These are phyloP conservation scores for Escarpia spicata DNA, from an alignment of 2,888 invertebrate species.

Conservation along the genomic window DNA sequence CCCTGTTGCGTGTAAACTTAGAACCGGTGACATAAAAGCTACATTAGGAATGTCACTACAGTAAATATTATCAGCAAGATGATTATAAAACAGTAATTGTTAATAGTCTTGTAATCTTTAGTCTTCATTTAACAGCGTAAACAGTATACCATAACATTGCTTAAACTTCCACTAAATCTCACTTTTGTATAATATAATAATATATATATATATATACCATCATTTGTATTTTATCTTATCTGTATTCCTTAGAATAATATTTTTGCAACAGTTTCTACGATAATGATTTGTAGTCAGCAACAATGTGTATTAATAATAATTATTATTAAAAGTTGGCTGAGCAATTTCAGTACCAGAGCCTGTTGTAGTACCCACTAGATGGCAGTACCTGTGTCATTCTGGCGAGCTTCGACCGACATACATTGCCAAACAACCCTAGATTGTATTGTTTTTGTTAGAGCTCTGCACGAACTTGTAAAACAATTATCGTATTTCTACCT, in stretches of 20 bases:
- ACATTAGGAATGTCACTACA: constrained; percentile 16
- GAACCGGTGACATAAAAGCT: not conserved
- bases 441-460: not conserved
- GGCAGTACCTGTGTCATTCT: not conserved
- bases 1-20: not conserved
- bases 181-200: not conserved
- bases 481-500: not conserved
- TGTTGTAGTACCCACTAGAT: not conserved
- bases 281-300: not conserved
- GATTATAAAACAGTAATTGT: not conserved
- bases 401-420: not conserved
- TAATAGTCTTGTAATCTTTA: constrained; percentile 9
- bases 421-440: not conserved
- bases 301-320: not conserved
- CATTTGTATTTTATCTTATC: not conserved
- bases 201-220: not conserved
- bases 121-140: not conserved
- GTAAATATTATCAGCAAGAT: constrained; percentile 12
- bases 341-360: constrained; percentile 3
- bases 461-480: not conserved
- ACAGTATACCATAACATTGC: not conserved
- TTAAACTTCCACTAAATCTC: constrained; percentile 10
- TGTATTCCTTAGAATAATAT: not conserved
- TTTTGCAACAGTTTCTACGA: not conserved
- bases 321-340: not conserved